Evolutionary conservation across 2,113 vertebrate genomes (phyloP), one percentile per base, ranked within the genome.

Genomic region (Apteryx owenii): DNA sequence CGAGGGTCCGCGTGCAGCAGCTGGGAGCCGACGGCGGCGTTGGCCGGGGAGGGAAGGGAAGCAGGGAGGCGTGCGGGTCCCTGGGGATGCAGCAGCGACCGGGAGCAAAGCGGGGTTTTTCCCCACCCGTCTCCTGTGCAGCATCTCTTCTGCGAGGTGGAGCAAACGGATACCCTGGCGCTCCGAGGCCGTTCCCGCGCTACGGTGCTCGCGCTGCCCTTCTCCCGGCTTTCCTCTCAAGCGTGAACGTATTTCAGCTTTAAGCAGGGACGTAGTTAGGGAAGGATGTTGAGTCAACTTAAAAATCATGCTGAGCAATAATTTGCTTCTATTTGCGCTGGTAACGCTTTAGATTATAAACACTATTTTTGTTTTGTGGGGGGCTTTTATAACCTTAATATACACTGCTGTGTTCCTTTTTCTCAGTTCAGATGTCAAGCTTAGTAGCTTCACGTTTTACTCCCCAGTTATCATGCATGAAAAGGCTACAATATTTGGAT

Each of bases 271-370:
- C 36, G 6, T 48, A 46, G 14, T 94, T 91, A 72, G 4, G 61
- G 69, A 85, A 89, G 25, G 44, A 80, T 80, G 62, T 79, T 80
- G 93, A 93, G 70, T 94, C 95, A 96, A 91, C 91, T 82, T 76
- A 82, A 96, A 92, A 91, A 61, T 61, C 5, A 2, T 29, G 53
- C 87, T 77, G 93, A 88, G 70, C 75, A 78, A 89, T 95, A 79
- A 85, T 91, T 94, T 89, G 94, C 87, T 53, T 93, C 61, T 87
- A 85, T 85, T 96, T 94, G 51, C 66, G 70, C n/a, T 53, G 77
- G 42, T 94, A 91, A 85, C 36, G 11, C 81, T 91, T 89, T 60
- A 42, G 87, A 95, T 89, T 89, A 78, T 51, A 89, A 95, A 81
- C 87, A 72, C 36, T 90, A 1, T 42, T 91, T 95, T 29, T 44